Evolutionary conservation across 2,888 invertebrate genomes (phyloP).

Genomic region (Crossocerus cetratus): DNA sequence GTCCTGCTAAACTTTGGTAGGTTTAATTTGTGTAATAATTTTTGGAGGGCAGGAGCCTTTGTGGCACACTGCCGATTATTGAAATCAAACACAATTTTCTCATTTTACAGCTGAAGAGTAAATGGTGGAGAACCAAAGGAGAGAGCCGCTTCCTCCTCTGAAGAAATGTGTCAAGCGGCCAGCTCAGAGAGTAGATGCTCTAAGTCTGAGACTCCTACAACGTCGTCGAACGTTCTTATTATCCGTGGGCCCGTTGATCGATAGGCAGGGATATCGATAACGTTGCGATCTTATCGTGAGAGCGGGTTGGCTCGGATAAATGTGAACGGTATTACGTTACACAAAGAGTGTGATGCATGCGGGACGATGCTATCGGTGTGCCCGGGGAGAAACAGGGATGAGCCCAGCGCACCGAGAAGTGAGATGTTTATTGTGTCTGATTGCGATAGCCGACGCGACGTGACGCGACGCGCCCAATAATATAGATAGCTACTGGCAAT

Average conservation of each 20-base stretch:
- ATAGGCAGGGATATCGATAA: slow-evolving; percentile 60
- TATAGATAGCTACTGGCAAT: slow-evolving; percentile 21
- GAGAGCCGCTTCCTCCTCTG: too few relatives aligned
- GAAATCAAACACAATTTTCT: too few relatives aligned
- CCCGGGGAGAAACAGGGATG: slow-evolving; percentile 19
- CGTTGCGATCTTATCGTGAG: slow-evolving; percentile 55
- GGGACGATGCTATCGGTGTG: slow-evolving; percentile 42
- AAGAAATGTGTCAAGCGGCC: too few relatives aligned
- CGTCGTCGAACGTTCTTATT: slow-evolving; percentile 52
- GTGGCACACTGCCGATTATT: too few relatives aligned
- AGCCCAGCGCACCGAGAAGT: slow-evolving; percentile 24
- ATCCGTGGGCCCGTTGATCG: slow-evolving; percentile 54
- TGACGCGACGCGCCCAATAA: slow-evolving; percentile 21
- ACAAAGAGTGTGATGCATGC: slow-evolving; percentile 56
- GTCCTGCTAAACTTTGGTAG: too few relatives aligned
- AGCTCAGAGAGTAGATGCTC: too few relatives aligned
- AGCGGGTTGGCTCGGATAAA: slow-evolving; percentile 50
- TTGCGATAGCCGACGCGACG: slow-evolving; percentile 9
- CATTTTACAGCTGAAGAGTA: too few relatives aligned
- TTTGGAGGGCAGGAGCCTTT: too few relatives aligned
- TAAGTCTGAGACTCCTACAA: slow-evolving; percentile 47
- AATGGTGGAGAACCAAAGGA: too few relatives aligned
- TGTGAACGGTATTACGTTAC: slow-evolving; percentile 55
- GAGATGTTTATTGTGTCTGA: slow-evolving; percentile 44
- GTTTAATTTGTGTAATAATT: too few relatives aligned